These are phyloP conservation scores for Nycteola revayana DNA, from an alignment of 2,888 invertebrate genomes.

Conservation along the genomic window DNA sequence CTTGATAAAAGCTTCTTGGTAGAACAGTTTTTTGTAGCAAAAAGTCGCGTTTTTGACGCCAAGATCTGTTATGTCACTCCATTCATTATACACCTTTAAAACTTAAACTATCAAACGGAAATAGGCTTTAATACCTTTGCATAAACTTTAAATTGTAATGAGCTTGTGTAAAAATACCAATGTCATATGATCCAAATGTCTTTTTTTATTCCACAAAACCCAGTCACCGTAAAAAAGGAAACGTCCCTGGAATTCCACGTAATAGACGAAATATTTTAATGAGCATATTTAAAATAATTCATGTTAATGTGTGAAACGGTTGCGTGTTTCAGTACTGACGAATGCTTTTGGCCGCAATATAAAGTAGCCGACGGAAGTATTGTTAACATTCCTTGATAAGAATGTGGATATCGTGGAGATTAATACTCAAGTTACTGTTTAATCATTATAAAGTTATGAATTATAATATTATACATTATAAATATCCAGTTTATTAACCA, in stretches of 20 bases:
- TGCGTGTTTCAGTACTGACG: constrained; percentile 44
- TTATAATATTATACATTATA: too few relatives aligned
- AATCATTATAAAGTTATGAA: too few relatives aligned
- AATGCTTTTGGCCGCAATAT: constrained; percentile 33
- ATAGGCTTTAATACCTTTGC: background rate
- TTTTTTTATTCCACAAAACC: constrained; percentile 45
- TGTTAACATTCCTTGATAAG: constrained; percentile 62
- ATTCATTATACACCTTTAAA: constrained; percentile 25
- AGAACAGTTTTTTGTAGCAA: constrained; percentile 36
- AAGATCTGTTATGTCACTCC: constrained; percentile 33
- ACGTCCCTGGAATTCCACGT: constrained; percentile 51
- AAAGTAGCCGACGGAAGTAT: constrained; percentile 55
- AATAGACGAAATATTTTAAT: constrained; percentile 73
- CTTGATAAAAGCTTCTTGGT: constrained; percentile 46
- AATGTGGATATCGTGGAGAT: constrained; percentile 22
- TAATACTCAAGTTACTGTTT: constrained; percentile 1
- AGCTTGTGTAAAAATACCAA: constrained; percentile 6
- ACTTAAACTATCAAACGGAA: constrained; percentile 1
- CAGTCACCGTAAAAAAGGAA: constrained; percentile 52
- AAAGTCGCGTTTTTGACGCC: constrained; percentile 49
- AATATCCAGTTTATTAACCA: too few relatives aligned
- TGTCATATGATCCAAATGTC: constrained; percentile 33
- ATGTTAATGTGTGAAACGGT: constrained; percentile 56
- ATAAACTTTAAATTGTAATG: constrained; percentile 7
- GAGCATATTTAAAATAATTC: constrained; percentile 57